A percentile compares a stretch with the other conserved stretches of the same genome.
Evolutionary conservation across 2,888 invertebrate genomes (phyloP).

Genomic region (Pilophorus perplexus): DNA sequence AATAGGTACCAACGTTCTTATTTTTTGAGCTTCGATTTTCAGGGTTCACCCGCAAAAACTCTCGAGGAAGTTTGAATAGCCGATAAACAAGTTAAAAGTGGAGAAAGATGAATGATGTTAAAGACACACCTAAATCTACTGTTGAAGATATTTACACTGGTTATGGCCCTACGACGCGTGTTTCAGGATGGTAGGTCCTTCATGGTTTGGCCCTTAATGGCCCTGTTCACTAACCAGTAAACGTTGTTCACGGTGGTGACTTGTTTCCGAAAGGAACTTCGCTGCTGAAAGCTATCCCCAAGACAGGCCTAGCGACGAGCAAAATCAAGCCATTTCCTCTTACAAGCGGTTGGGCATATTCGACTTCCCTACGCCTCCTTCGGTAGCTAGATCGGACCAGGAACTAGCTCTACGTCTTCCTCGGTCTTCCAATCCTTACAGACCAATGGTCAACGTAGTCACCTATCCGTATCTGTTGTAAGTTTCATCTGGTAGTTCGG

Average conservation of each 20-base stretch:
- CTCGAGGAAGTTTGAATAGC: no score
- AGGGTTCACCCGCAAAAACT: no score
- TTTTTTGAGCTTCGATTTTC: no score
- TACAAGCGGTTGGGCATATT: conserved; percentile 29
- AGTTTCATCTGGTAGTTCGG: no score
- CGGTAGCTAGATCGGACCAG: background rate
- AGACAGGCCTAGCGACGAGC: conserved; percentile 9
- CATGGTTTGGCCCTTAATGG: background rate
- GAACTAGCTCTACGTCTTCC: background rate
- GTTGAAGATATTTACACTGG: conserved; percentile 28
- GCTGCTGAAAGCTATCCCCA: conserved; percentile 21
- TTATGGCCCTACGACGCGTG: conserved; percentile 21
- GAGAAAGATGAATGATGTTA: background rate
- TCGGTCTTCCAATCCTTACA: background rate
- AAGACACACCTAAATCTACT: background rate
- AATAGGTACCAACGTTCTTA: no score
- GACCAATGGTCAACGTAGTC: conserved; percentile 18
- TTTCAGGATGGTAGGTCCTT: conserved; percentile 26
- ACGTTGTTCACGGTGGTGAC: background rate
- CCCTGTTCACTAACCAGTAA: background rate
- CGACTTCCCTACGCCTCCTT: conserved; percentile 17
- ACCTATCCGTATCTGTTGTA: conserved; percentile 15
- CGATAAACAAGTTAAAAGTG: background rate
- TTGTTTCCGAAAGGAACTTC: conserved; percentile 40
- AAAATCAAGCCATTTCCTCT: conserved; percentile 26